Percentiles rank a stretch among this genome's conserved stretches.
These are phyloP conservation scores for Pachliopta kotzebuea DNA, from an alignment of 2,888 invertebrate genomes.

Conservation along the genomic window DNA sequence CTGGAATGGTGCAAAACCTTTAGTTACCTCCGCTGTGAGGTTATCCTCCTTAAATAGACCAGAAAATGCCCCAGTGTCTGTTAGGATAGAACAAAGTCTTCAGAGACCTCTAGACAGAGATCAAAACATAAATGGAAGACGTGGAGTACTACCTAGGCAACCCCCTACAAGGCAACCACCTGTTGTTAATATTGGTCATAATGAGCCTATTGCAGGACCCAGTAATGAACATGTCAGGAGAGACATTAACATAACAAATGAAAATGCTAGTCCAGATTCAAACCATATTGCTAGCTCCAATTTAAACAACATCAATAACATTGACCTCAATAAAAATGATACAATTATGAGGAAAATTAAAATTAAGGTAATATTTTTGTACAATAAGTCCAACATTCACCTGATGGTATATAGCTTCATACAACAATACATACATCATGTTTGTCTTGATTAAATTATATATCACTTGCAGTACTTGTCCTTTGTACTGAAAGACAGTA, in stretches of 20 bases:
- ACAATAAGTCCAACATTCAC: not conserved
- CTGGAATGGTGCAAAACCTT: constrained; percentile 75
- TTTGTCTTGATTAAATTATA: too few species aligned
- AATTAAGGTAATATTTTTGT: constrained; percentile 51
- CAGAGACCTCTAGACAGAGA: constrained; percentile 82
- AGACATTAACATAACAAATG: constrained; percentile 39
- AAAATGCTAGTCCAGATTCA: constrained; percentile 43
- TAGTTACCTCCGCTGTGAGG: constrained; percentile 79
- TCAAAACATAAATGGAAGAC: constrained; percentile 86
- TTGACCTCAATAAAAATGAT: constrained; percentile 57
- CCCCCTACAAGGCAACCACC: constrained; percentile 48
- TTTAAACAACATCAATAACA: constrained; percentile 45
- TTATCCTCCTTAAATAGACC: constrained; percentile 63
- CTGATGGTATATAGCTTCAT: not conserved
- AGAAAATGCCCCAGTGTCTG: constrained; percentile 71
- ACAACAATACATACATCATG: too few species aligned
- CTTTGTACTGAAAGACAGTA: too few species aligned
- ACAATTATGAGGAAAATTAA: constrained; percentile 60
- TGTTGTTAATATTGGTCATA: constrained; percentile 39
- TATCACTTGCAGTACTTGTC: too few species aligned
- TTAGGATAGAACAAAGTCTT: constrained; percentile 71
- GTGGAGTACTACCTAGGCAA: constrained; percentile 79
- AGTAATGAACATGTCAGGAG: constrained; percentile 54
- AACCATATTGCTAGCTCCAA: constrained; percentile 45
- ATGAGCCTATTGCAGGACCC: constrained; percentile 71